Evolutionary conservation across 1,140 invertebrate species (phyloP).

Genomic region (Galendromus occidentalis): DNA sequence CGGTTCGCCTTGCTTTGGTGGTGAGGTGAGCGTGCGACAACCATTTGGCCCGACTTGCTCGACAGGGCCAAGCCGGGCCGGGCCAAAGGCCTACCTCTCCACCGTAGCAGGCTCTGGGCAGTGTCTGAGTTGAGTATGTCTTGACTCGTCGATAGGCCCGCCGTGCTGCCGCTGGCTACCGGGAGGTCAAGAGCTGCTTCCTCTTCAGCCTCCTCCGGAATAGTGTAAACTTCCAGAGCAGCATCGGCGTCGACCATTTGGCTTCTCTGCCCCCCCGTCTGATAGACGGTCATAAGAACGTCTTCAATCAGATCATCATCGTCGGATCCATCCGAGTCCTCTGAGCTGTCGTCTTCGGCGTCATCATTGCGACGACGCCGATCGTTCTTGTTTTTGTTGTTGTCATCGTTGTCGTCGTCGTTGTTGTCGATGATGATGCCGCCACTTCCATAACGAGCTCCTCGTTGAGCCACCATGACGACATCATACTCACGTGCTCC

Average conservation of each 20-base stretch:
- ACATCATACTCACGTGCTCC: slow-evolving; percentile 6
- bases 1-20: slow-evolving; percentile 9
- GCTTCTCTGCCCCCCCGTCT: not conserved
- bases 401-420: not conserved
- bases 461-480: too few species aligned
- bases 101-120: slow-evolving; percentile 10
- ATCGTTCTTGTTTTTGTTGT: not conserved
- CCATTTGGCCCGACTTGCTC: too few species aligned
- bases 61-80: too few species aligned
- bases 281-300: not conserved
- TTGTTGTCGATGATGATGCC: not conserved
- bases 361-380: not conserved
- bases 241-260: not conserved
- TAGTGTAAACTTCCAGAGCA: slow-evolving; percentile 9
- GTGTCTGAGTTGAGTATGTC: slow-evolving; percentile 9
- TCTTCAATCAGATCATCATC: not conserved
- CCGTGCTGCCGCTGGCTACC: not conserved
- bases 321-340: slow-evolving; percentile 4
- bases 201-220: slow-evolving; percentile 8
- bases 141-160: not conserved
- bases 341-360: not conserved
- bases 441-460: too few species aligned
- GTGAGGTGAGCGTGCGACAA: slow-evolving; percentile 9
- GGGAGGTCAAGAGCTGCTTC: not conserved
- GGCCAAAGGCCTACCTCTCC: slow-evolving; percentile 5